Evolutionary conservation across 2,888 invertebrate genomes (phyloP).

Genomic region (Hesperia comma): DNA sequence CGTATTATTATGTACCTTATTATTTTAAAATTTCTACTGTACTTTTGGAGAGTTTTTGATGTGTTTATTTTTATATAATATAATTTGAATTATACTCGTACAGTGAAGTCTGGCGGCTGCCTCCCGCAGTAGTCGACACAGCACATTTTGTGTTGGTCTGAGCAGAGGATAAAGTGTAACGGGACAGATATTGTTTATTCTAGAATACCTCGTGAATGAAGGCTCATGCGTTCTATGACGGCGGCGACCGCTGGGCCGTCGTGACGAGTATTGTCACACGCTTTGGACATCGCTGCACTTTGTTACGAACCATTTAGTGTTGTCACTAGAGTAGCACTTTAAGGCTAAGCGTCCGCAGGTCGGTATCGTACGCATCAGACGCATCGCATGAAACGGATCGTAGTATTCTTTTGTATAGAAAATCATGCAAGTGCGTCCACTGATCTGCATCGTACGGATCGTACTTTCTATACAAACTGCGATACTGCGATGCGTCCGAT

Average conservation of each 20-base stretch:
- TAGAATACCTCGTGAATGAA: neutral
- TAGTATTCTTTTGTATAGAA: too few species aligned
- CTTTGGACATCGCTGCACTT: neutral
- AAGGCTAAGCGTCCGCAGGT: too few species aligned
- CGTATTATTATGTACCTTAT: neutral
- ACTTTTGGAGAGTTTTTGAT: slow-evolving; percentile 16
- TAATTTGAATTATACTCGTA: neutral
- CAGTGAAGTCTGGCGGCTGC: neutral
- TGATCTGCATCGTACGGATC: too few species aligned
- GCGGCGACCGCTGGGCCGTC: neutral
- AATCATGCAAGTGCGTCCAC: too few species aligned
- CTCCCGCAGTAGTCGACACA: slow-evolving; percentile 58
- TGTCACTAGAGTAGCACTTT: too few species aligned
- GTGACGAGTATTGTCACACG: slow-evolving; percentile 21
- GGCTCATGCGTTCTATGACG: too few species aligned
- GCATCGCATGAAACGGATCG: too few species aligned
- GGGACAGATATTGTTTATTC: neutral
- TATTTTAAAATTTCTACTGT: slow-evolving; percentile 24
- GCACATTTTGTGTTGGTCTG: slow-evolving; percentile 68
- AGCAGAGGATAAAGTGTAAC: neutral
- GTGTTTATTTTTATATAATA: slow-evolving; percentile 21
- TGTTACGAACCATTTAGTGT: too few species aligned
- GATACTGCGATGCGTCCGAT: too few species aligned
- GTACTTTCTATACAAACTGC: too few species aligned
- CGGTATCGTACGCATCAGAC: too few species aligned